A percentile compares a stretch with the other conserved stretches of the same genome.
phyloP scores from a whole-genome alignment of 1,140 invertebrate genomes.

The Neotoxoptera formosana region DNA sequence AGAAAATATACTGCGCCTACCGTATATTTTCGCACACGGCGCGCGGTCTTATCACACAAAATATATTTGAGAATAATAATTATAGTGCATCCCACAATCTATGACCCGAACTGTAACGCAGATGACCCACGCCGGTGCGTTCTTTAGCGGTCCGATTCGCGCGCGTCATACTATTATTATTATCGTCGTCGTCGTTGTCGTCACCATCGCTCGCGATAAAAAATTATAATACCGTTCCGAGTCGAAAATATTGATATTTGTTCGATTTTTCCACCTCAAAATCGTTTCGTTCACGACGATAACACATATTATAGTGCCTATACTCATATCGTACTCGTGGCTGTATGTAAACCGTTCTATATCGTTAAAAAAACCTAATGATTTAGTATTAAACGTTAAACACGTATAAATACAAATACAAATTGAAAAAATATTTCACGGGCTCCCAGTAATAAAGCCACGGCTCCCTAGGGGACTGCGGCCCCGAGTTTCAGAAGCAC shows the following conservation, averaged over 20 bases:
- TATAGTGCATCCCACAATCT: background rate
- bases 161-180: background rate
- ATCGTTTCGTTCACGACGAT: background rate
- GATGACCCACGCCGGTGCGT: background rate
- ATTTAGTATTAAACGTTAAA: no score
- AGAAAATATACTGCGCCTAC: background rate
- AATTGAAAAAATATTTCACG: no score
- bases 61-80: background rate
- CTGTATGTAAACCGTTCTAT: background rate
- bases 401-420: no score
- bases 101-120: background rate
- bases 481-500: no score
- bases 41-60: background rate
- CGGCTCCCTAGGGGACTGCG: no score
- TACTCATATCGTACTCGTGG: no score
- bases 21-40: background rate
- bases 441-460: no score
- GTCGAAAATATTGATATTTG: background rate
- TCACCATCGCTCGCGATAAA: background rate
- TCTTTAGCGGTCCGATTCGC: background rate
- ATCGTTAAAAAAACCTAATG: no score
- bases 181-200: no score
- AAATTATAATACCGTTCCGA: background rate
- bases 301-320: background rate
- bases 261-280: background rate